Conservation (phyloP, 2,797 vertebrate species). For the Galago senegalensis region DNA sequence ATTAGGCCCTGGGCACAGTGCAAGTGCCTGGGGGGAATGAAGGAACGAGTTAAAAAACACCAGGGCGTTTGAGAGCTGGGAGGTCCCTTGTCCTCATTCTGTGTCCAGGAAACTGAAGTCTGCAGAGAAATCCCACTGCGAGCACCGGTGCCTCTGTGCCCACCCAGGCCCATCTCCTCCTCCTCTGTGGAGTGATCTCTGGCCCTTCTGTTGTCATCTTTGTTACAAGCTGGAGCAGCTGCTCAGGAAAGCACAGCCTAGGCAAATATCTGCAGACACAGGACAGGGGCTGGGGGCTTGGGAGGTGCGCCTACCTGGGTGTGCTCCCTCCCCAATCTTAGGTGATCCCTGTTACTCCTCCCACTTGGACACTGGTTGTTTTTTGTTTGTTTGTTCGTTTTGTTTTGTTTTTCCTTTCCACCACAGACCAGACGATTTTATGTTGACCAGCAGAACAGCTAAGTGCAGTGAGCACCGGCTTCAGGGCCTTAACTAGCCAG, state of each 20-base stretch:
- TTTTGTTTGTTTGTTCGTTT: neutral
- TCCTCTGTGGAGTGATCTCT: neutral
- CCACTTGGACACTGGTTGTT: neutral
- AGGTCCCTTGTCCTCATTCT: neutral
- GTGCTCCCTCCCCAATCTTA: neutral
- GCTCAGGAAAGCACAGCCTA: neutral
- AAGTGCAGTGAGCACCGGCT: neutral
- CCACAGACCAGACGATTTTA: neutral
- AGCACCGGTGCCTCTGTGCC: neutral
- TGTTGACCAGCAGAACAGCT: neutral
- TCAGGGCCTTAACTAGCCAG: fast-evolving
- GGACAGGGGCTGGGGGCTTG: too few species aligned
- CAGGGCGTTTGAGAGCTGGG: neutral
- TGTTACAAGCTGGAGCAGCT: neutral
- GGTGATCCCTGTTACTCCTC: neutral
- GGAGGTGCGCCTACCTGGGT: fast-evolving
- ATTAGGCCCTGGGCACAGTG: neutral
- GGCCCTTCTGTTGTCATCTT: neutral
- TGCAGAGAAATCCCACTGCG: neutral
- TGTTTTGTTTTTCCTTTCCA: neutral
- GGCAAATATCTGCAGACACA: too few species aligned
- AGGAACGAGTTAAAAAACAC: conserved; percentile 36
- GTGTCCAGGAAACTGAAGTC: neutral
- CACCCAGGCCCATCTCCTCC: neutral
- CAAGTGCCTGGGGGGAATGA: neutral